These are phyloP conservation scores for Cotesia chilonis DNA, from an alignment of 1,140 invertebrate genomes.

Conservation along the genomic window DNA sequence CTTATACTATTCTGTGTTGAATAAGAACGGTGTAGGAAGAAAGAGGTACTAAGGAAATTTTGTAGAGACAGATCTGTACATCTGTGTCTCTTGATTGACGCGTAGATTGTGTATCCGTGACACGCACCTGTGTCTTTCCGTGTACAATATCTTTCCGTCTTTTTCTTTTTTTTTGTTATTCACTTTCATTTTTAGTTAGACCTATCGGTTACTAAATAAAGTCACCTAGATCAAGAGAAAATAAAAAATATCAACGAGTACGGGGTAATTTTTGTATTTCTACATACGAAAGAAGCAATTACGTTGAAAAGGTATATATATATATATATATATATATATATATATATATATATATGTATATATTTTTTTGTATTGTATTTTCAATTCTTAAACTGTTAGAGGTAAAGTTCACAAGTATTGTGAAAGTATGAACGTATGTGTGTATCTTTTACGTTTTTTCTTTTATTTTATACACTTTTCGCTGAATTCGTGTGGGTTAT, in stretches of 20 bases:
- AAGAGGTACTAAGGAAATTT: slow-evolving; percentile 16
- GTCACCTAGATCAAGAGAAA: no score
- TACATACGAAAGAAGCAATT: not conserved
- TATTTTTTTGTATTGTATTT: slow-evolving; percentile 17
- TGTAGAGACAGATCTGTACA: slow-evolving; percentile 37
- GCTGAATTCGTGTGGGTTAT: slow-evolving; percentile 35
- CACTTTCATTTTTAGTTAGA: not conserved
- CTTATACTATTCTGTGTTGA: no score
- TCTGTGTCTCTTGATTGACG: slow-evolving; percentile 60
- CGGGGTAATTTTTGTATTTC: no score
- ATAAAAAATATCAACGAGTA: no score
- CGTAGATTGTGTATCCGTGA: slow-evolving; percentile 54
- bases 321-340: no score
- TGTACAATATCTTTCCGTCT: not conserved
- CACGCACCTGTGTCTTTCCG: slow-evolving; percentile 53
- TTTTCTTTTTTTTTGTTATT: slow-evolving; percentile 11
- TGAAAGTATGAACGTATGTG: not conserved
- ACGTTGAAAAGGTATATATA: not conserved
- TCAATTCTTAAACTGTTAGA: slow-evolving; percentile 14
- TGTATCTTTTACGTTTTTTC: not conserved
- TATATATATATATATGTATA: no score
- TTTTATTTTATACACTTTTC: slow-evolving; percentile 14
- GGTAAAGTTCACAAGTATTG: not conserved
- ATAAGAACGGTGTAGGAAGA: not conserved
- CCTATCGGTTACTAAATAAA: no score